Evolutionary conservation across 2,888 invertebrate species (phyloP).

Genomic region (Scrobipalpa atriplicella): DNA sequence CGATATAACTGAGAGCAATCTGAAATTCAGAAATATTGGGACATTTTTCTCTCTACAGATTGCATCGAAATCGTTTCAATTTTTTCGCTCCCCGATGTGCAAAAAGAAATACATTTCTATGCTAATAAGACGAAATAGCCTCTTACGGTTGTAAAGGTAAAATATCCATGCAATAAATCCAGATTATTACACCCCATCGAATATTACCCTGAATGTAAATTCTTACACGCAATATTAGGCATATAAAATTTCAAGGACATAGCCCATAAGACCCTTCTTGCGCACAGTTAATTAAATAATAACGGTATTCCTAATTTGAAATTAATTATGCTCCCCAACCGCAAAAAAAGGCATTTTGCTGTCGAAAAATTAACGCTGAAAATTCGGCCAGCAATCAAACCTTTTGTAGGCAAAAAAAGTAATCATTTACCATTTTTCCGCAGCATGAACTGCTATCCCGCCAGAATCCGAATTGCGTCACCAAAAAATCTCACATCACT

Average conservation of each 20-base stretch:
- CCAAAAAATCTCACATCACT: constrained; percentile 58
- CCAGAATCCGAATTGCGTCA: constrained; percentile 46
- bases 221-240: constrained; percentile 37
- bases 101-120: constrained; percentile 29
- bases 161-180: constrained; percentile 43
- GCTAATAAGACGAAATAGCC: constrained; percentile 29
- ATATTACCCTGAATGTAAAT: constrained; percentile 37
- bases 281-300: constrained; percentile 32
- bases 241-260: constrained; percentile 42
- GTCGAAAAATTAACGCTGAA: constrained; percentile 7
- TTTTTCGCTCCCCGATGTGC: constrained; percentile 25
- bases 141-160: constrained; percentile 31
- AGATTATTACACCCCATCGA: constrained; percentile 43
- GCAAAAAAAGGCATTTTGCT: constrained; percentile 27
- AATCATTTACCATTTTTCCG: constrained; percentile 73
- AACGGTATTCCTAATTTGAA: not conserved
- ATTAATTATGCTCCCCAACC: not conserved
- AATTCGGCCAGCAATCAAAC: constrained; percentile 32
- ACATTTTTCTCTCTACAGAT: not conserved
- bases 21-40: constrained; percentile 27
- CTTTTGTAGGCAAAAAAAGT: constrained; percentile 40
- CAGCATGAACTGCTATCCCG: constrained; percentile 60
- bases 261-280: constrained; percentile 24
- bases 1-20: constrained; percentile 22
- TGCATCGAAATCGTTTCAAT: constrained; percentile 23